These are phyloP conservation scores for Tragelaphus oryx DNA, from an alignment of 2,797 vertebrate genomes.

Conservation along the genomic window DNA sequence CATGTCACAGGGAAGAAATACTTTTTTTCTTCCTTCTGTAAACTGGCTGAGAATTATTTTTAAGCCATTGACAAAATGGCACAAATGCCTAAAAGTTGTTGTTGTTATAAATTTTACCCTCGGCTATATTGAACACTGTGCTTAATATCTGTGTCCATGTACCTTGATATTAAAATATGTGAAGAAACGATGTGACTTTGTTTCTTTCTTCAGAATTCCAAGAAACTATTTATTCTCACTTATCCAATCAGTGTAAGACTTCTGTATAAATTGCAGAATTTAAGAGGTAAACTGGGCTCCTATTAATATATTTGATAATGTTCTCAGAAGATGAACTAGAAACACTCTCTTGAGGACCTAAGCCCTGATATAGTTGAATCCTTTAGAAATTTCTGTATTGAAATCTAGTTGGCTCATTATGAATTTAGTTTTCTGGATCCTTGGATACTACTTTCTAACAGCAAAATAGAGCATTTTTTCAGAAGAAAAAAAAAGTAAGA, in stretches of 20 bases:
- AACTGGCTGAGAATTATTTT: neutral
- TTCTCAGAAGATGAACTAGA: neutral
- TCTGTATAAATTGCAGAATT: slow-evolving; percentile 70
- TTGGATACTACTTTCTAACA: neutral
- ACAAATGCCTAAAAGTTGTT: neutral
- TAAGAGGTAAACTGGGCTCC: slow-evolving; percentile 72
- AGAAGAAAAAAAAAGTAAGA: neutral
- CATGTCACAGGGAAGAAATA: neutral
- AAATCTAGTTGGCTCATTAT: neutral
- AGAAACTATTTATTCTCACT: slow-evolving; percentile 75
- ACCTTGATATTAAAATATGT: slow-evolving; percentile 60
- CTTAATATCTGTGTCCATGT: neutral
- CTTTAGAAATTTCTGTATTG: neutral
- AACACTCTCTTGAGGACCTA: neutral
- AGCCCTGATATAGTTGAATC: neutral
- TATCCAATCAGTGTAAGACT: slow-evolving; percentile 70
- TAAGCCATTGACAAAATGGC: neutral
- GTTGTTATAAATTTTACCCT: slow-evolving; percentile 62
- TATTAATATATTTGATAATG: slow-evolving; percentile 53
- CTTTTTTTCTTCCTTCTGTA: neutral
- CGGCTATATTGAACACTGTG: neutral
- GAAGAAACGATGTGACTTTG: slow-evolving; percentile 66
- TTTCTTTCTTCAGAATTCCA: slow-evolving; percentile 59
- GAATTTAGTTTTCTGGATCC: neutral
- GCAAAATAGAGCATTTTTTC: neutral